Evolutionary conservation across 2,797 vertebrate genomes (phyloP), one percentile per base, ranked within the genome.

Genomic region (Holocentrus rufus): DNA sequence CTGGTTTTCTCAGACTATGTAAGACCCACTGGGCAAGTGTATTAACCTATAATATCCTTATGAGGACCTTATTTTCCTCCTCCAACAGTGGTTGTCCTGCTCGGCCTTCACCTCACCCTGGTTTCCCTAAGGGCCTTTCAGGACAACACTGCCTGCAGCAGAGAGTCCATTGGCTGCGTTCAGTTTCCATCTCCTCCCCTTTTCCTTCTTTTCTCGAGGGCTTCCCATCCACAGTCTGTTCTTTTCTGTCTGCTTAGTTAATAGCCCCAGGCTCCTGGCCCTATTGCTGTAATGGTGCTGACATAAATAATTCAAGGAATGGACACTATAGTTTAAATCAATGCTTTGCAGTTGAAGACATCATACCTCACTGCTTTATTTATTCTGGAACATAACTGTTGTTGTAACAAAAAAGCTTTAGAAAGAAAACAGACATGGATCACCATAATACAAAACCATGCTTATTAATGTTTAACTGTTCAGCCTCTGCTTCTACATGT

Each of bases 211-310:
- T 49, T 90, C 80, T 77, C 39, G 1, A 76, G 74, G 85, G 80
- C 61, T 77, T 82, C 65, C 61, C n/a, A 73, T 76, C 64, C 75
- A 67, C 70, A 75, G 64, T 55, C 62, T 46, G 50, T 80, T 84
- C 58, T 69, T 63, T 85, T 65, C 73, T 78, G 79, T 82, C 79
- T 79, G 71, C 74, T 74, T 76, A 54, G 77, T 82, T 73, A 85
- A 86, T 85, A 78, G 77, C 89, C 84, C 55, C 56, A 54, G 88
- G 86, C 84, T 60, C 72, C 49, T 56, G 57, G 71, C 74, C 65
- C 20, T 69, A 69, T 72, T 66, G 66, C 76, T 73, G 39, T 52
- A 74, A 44, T 63, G 59, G 47, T 39, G 81, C 49, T 73, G 57
- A 47, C 49, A 69, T 79, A 39, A 61, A 77, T 82, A 60, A 82